Percentiles rank a stretch among this genome's conserved stretches.
phyloP scores from a whole-genome alignment of 2,888 invertebrate genomes.

The Cataglyphis rosenhaueri region DNA sequence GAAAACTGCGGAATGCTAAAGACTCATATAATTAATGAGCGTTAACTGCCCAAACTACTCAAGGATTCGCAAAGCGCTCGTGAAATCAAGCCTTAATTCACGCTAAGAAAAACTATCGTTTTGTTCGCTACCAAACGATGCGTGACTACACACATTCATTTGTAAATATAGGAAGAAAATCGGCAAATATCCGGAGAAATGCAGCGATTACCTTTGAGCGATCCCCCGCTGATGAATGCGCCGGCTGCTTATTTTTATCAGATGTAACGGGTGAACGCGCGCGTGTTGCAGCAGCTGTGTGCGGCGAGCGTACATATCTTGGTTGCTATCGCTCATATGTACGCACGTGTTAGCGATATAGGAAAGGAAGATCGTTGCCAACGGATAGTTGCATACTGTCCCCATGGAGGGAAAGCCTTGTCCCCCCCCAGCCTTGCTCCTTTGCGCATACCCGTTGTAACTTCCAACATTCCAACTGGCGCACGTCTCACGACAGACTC shows the following conservation, averaged over 20 bases:
- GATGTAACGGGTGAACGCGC: slow-evolving; percentile 8
- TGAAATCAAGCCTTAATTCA: slow-evolving; percentile 17
- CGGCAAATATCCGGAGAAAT: slow-evolving; percentile 20
- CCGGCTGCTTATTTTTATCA: slow-evolving; percentile 15
- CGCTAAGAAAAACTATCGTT: background rate
- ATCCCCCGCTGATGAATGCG: slow-evolving; percentile 13
- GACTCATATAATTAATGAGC: slow-evolving; percentile 30
- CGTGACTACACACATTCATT: background rate
- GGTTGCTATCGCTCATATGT: slow-evolving; percentile 51
- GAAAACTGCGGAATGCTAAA: slow-evolving; percentile 15
- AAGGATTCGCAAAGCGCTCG: background rate
- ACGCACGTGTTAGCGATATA: slow-evolving; percentile 14
- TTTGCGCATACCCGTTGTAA: slow-evolving; percentile 52
- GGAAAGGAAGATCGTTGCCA: slow-evolving; percentile 49
- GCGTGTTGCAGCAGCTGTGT: slow-evolving; percentile 17
- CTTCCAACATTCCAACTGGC: slow-evolving; percentile 58
- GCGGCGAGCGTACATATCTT: background rate
- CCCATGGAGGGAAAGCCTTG: slow-evolving; percentile 10
- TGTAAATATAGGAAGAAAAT: slow-evolving; percentile 13
- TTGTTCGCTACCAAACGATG: background rate
- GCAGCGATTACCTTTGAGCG: slow-evolving; percentile 26
- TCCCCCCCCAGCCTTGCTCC: background rate
- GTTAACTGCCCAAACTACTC: slow-evolving; percentile 27
- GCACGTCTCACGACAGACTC: slow-evolving; percentile 45
- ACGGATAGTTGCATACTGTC: slow-evolving; percentile 35